Evolutionary conservation across 1,140 invertebrate genomes (phyloP).

Genomic region (Eubasilissa regina): DNA sequence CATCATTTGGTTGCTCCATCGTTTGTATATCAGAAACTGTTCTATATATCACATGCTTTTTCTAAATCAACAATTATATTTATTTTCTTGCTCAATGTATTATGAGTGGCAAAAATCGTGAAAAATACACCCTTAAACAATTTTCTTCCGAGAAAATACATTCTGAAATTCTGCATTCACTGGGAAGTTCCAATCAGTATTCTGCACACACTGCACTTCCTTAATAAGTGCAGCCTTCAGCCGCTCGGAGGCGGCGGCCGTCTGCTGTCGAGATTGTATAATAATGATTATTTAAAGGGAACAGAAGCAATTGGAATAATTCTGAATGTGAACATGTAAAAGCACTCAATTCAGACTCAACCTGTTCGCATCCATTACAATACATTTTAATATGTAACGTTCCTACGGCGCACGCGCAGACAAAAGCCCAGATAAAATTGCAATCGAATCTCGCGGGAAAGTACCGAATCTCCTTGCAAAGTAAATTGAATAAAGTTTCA

Average conservation of each 20-base stretch:
- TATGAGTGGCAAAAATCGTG: too few species aligned
- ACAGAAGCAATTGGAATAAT: slow-evolving; percentile 55
- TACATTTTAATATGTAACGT: slow-evolving; percentile 56
- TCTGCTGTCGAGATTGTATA: slow-evolving; percentile 40
- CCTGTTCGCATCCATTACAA: slow-evolving; percentile 55
- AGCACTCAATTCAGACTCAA: slow-evolving; percentile 57
- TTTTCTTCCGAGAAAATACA: too few species aligned
- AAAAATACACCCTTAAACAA: too few species aligned
- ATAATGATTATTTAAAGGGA: slow-evolving; percentile 58
- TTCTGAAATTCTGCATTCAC: not conserved
- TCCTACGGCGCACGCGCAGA: not conserved
- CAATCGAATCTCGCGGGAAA: slow-evolving; percentile 36
- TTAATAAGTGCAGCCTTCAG: slow-evolving; percentile 15
- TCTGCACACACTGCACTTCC: slow-evolving; percentile 21
- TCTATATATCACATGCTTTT: too few species aligned
- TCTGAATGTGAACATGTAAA: slow-evolving; percentile 55
- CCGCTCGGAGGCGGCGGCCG: slow-evolving; percentile 1
- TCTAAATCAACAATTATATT: too few species aligned
- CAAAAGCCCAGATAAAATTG: slow-evolving; percentile 43
- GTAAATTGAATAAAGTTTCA: slow-evolving; percentile 54
- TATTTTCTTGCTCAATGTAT: too few species aligned
- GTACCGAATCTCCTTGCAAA: slow-evolving; percentile 27
- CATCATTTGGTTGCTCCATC: too few species aligned
- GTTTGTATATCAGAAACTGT: too few species aligned
- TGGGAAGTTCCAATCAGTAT: slow-evolving; percentile 3